Evolutionary conservation across 2,113 vertebrate genomes (phyloP), one percentile per base, ranked within the genome.

Genomic region (Cyprinodon brontotheroides): DNA sequence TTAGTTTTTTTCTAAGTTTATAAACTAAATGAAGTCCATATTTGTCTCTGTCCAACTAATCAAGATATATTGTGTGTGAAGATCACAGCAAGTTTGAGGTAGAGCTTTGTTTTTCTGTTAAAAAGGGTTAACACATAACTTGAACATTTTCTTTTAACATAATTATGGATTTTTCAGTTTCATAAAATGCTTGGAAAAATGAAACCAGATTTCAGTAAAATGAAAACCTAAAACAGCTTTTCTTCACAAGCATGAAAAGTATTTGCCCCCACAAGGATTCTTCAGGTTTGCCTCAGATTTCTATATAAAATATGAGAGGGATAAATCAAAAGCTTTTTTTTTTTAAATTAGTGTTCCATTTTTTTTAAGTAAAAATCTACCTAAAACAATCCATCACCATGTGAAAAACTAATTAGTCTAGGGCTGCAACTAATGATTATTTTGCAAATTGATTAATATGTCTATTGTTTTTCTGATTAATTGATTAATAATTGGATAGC

Each of bases 1-100:
- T 90, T 86, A 78, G 68, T 71, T 81, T 57, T 61, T 59, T 63
- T 41, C 36, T 57, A 79, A 65, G 74, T 80, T 79, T 78, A 71
- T 66, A 67, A 82, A 73, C 60, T 80, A 40, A 78, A 83, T 67
- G 63, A 64, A 71, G 37, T 69, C 59, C 38, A 70, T 66, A n/a
- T 57, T 57, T 57, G 48, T 15, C 50, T 63, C 45, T 65, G 65
- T 80, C 62, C 75, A 75, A 37, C 84, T 87, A 57, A 65, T 86
- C 69, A 82, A 75, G 59, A 63, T 73, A 60, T 65, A 70, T 59
- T 79, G 65, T 67, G 65, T 75, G 69, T 75, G 38, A 75, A 72
- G 37, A 62, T 60, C 80, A 71, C 75, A 73, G 64, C 81, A 67
- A 61, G 29, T 59, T 68, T 65, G 41, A 77, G 48, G 37, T 71